Evolutionary conservation across 2,113 vertebrate genomes (phyloP).

Genomic region (Aspidoscelis tigris): DNA sequence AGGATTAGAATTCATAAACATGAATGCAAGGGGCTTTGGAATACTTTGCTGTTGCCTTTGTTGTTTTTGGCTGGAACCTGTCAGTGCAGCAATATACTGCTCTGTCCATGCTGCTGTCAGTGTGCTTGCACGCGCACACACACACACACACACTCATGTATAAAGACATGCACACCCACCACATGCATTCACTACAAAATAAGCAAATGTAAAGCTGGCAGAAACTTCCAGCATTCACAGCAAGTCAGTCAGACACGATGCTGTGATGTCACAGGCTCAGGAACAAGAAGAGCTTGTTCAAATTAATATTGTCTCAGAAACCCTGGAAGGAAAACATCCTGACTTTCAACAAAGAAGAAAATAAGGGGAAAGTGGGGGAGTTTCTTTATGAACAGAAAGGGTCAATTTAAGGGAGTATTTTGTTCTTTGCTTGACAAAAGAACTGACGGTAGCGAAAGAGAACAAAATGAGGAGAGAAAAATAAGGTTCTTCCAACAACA

Average conservation of each 20-base stretch:
- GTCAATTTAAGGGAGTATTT: slow-evolving; percentile 54
- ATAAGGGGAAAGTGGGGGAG: background rate
- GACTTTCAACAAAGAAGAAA: slow-evolving; percentile 29
- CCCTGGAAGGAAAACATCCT: slow-evolving; percentile 34
- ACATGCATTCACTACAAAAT: slow-evolving; percentile 44
- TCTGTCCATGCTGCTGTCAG: slow-evolving; percentile 67
- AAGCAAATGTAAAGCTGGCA: slow-evolving; percentile 39
- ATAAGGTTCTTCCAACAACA: background rate
- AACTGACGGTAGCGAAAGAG: background rate
- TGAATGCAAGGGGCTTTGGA: slow-evolving; percentile 73
- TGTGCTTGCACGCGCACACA: slow-evolving; percentile 57
- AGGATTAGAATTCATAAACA: slow-evolving; percentile 86
- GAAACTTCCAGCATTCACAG: slow-evolving; percentile 32
- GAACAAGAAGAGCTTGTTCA: slow-evolving; percentile 36
- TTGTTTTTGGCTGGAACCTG: slow-evolving; percentile 77
- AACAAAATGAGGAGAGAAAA: background rate
- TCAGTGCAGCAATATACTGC: slow-evolving; percentile 67
- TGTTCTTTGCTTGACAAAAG: slow-evolving; percentile 58
- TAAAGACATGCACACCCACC: slow-evolving; percentile 46
- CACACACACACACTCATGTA: slow-evolving; percentile 55
- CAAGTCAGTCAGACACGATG: slow-evolving; percentile 1
- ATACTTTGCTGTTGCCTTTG: slow-evolving; percentile 75
- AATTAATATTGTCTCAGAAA: slow-evolving; percentile 30
- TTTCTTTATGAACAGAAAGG: slow-evolving; percentile 4
- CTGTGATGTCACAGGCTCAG: slow-evolving; percentile 28